These are phyloP conservation scores for Bombus pyrosoma DNA, from an alignment of 1,140 invertebrate genomes.

Conservation along the genomic window DNA sequence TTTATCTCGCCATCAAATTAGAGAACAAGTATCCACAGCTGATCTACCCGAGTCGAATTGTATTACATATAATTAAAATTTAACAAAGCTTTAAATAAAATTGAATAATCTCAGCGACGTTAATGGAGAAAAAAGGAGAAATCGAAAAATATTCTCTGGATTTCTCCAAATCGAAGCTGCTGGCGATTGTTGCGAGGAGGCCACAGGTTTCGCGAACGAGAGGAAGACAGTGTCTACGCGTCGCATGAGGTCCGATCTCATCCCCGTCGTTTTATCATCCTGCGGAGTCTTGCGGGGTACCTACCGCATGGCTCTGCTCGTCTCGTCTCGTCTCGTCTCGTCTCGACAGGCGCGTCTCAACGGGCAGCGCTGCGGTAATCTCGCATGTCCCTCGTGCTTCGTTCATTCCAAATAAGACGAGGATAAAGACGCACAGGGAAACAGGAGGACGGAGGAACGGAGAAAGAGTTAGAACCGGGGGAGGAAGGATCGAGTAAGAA, in stretches of 20 bases:
- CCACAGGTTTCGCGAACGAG: constrained; percentile 8
- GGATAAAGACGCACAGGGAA: constrained; percentile 42
- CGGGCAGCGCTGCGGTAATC: constrained; percentile 64
- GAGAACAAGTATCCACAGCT: neutral
- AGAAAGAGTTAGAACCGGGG: neutral
- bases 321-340: constrained; percentile 30
- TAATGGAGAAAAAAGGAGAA: neutral
- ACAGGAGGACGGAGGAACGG: neutral
- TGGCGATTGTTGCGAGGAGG: neutral
- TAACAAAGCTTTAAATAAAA: neutral
- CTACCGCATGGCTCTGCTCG: constrained; percentile 59
- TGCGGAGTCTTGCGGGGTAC: constrained; percentile 60
- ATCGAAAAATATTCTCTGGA: neutral
- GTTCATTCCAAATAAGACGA: constrained; percentile 68
- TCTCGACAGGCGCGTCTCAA: constrained; percentile 50
- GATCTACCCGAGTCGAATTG: neutral
- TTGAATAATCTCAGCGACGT: neutral
- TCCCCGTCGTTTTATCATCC: constrained; percentile 67
- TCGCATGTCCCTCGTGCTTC: constrained; percentile 66
- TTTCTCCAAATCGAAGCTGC: neutral
- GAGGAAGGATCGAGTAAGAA: constrained; percentile 66
- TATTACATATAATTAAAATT: too few relatives aligned
- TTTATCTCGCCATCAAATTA: neutral
- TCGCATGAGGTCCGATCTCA: constrained; percentile 63
- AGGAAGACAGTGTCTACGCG: constrained; percentile 43